phyloP scores from a whole-genome alignment of 1,140 invertebrate species.

The Drosophila pachea region DNA sequence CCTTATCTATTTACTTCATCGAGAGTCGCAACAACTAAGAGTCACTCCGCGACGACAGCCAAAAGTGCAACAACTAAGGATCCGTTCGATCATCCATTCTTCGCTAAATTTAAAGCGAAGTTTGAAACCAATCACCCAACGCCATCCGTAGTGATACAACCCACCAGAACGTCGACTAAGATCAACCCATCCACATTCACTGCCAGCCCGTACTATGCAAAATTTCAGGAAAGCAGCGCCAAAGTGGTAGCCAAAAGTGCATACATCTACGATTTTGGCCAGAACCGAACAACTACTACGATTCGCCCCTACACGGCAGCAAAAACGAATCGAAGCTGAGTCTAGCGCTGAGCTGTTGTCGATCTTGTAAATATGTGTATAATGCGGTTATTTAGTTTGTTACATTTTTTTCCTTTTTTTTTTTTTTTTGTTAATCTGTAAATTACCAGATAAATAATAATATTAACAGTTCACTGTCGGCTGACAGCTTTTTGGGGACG shows the following conservation, averaged over 20 bases:
- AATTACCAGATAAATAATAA: no score
- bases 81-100: constrained; percentile 66
- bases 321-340: constrained; percentile 17
- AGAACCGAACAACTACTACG: constrained; percentile 33
- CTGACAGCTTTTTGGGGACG: no score
- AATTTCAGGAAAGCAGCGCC: constrained; percentile 55
- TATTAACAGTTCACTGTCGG: no score
- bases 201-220: constrained; percentile 55
- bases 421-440: no score
- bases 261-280: constrained; percentile 45
- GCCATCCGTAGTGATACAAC: constrained; percentile 1
- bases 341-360: constrained; percentile 31
- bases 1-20: constrained; percentile 56
- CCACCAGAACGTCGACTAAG: background rate
- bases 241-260: constrained; percentile 51
- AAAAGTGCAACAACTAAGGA: constrained; percentile 31
- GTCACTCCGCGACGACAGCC: constrained; percentile 26
- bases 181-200: constrained; percentile 19
- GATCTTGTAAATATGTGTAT: constrained; percentile 44
- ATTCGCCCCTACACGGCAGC: constrained; percentile 1
- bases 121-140: constrained; percentile 25
- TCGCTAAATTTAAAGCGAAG: constrained; percentile 53
- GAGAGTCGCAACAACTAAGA: constrained; percentile 10
- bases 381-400: constrained; percentile 35
- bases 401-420: no score